phyloP scores from a whole-genome alignment of 2,888 invertebrate genomes.

The Dorcus hopei region DNA sequence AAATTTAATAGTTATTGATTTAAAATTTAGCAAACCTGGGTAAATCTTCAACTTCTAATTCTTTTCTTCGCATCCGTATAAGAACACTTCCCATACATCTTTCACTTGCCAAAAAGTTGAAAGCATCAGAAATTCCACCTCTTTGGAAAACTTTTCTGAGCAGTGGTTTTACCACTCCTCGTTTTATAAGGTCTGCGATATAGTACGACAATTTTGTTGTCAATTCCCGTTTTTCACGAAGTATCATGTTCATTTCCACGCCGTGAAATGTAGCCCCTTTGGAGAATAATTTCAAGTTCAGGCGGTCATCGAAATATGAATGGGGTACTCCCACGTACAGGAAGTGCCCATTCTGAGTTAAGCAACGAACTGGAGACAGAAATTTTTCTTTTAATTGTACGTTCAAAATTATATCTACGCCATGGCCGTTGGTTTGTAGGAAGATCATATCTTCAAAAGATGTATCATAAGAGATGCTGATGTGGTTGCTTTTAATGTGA shows the following conservation, averaged over 20 bases:
- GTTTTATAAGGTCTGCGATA: constrained; percentile 8
- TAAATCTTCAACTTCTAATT: constrained; percentile 25
- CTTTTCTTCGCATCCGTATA: constrained; percentile 42
- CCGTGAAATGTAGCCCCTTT: constrained; percentile 64
- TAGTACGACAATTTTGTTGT: too few species aligned
- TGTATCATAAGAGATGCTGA: constrained; percentile 84
- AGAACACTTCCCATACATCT: constrained; percentile 78
- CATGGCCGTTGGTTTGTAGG: constrained; percentile 75
- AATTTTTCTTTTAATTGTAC: constrained; percentile 89
- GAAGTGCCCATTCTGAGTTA: constrained; percentile 64
- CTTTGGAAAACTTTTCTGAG: constrained; percentile 60
- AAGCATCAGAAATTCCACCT: constrained; percentile 69
- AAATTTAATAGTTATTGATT: too few species aligned
- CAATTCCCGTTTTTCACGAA: too few species aligned
- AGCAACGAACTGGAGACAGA: constrained; percentile 62
- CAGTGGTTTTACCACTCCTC: constrained; percentile 68
- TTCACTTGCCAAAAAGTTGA: constrained; percentile 62
- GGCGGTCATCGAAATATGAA: constrained; percentile 65
- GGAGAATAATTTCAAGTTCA: constrained; percentile 55
- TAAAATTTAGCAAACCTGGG: not conserved
- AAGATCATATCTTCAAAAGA: constrained; percentile 85
- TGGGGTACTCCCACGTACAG: constrained; percentile 80
- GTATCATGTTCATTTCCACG: constrained; percentile 41
- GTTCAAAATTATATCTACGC: constrained; percentile 89
- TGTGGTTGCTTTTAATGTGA: constrained; percentile 57